phyloP scores from a whole-genome alignment of 2,113 vertebrate genomes.

The Pachyramphus minor region DNA sequence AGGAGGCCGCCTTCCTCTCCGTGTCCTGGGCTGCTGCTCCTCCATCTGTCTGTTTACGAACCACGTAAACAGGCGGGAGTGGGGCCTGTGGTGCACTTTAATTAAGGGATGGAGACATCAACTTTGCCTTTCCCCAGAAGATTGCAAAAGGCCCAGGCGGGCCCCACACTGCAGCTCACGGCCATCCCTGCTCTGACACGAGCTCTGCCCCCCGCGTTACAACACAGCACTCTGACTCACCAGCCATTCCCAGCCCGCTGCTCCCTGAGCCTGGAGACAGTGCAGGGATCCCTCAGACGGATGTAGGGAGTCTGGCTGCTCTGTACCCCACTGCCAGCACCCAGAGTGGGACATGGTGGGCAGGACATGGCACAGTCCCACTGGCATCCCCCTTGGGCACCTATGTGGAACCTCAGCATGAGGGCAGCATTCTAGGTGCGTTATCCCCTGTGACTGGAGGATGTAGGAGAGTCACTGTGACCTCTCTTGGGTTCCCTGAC shows the following conservation, averaged over 20 bases:
- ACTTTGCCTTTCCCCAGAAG: neutral
- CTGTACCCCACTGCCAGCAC: neutral
- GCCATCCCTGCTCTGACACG: conserved; percentile 40
- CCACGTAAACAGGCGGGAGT: neutral
- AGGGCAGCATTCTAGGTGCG: neutral
- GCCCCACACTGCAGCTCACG: neutral
- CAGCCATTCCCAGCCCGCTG: neutral
- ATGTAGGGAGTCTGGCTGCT: neutral
- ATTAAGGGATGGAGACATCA: conserved; percentile 29
- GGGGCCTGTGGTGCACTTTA: neutral
- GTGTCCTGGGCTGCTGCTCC: accelerated
- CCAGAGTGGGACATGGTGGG: neutral
- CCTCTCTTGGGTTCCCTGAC: neutral
- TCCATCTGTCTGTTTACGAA: neutral
- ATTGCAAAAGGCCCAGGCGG: conserved; percentile 61
- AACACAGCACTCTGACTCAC: conserved; percentile 51
- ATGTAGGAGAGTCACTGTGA: neutral
- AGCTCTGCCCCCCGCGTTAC: neutral
- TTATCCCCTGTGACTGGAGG: neutral
- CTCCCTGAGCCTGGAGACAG: neutral
- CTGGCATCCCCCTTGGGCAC: accelerated
- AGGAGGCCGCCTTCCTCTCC: accelerated
- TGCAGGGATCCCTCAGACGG: neutral
- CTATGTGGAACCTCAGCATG: neutral
- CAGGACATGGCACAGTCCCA: accelerated